Percentiles rank a stretch among this genome's conserved stretches.
Conservation (phyloP, 1,140 invertebrate species). For the Chrysoperla carnea region DNA sequence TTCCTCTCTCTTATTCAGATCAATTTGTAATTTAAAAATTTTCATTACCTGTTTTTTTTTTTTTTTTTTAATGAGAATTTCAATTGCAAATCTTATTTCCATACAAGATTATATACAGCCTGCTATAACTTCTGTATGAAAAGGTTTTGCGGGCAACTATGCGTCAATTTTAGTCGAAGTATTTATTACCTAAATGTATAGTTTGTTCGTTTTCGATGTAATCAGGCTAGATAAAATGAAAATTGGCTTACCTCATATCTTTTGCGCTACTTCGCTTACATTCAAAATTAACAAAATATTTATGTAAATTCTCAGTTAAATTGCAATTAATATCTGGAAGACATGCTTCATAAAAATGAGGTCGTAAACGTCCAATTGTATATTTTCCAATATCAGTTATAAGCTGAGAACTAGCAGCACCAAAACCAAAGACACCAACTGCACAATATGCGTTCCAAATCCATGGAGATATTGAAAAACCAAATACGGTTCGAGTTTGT, state of each 20-base stretch:
- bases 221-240: too few relatives aligned
- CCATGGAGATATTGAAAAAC: slow-evolving; percentile 45
- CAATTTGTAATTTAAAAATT: too few relatives aligned
- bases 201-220: too few relatives aligned
- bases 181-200: too few relatives aligned
- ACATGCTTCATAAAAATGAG: slow-evolving; percentile 76
- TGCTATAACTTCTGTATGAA: too few relatives aligned
- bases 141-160: too few relatives aligned
- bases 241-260: slow-evolving; percentile 45
- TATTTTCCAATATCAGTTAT: slow-evolving; percentile 85
- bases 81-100: too few relatives aligned
- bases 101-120: too few relatives aligned
- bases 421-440: slow-evolving; percentile 68
- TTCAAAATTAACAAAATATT: slow-evolving; percentile 43
- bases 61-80: too few relatives aligned
- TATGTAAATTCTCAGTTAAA: slow-evolving; percentile 29
- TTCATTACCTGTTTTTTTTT: too few relatives aligned
- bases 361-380: slow-evolving; percentile 73
- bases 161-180: too few relatives aligned
- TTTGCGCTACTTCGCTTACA: slow-evolving; percentile 40
- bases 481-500: slow-evolving; percentile 27
- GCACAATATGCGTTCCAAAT: slow-evolving; percentile 51
- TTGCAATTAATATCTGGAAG: slow-evolving; percentile 40
- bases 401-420: slow-evolving; percentile 62
- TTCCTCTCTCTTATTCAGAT: too few relatives aligned